A percentile compares a stretch with the other conserved stretches of the same genome.
Conservation (phyloP, 64 coral and sea anemone species). For the Actinia equina region DNA sequence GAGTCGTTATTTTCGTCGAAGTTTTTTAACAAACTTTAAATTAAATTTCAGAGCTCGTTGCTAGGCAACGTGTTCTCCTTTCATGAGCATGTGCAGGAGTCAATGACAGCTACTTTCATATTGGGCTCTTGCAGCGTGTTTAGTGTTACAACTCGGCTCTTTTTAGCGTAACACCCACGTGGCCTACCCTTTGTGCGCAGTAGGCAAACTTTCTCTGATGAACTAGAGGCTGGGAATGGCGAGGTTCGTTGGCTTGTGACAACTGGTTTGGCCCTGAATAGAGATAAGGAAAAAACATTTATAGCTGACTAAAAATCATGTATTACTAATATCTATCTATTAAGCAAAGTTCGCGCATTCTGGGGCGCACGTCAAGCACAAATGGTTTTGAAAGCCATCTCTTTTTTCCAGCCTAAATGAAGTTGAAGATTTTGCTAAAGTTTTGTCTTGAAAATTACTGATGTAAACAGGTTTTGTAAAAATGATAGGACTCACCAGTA, state of each 20-base stretch:
- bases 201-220: not conserved
- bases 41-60: not conserved
- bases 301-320: not conserved
- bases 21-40: not conserved
- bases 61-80: not conserved
- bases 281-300: not conserved
- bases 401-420: no score
- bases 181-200: not conserved
- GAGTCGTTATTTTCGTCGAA: no score
- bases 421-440: no score
- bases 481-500: not conserved
- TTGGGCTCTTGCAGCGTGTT: not conserved
- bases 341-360: no score
- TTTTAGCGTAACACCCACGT: not conserved
- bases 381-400: no score
- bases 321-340: no score
- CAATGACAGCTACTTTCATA: not conserved
- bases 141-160: not conserved
- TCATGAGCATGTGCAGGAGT: slow-evolving; percentile 4
- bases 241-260: not conserved
- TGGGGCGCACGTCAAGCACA: no score
- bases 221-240: not conserved
- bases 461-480: no score
- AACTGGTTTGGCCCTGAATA: not conserved
- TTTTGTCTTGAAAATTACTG: no score